These are phyloP conservation scores for Leucoraja ocellata DNA, from an alignment of 2,797 vertebrate genomes.

Conservation along the genomic window DNA sequence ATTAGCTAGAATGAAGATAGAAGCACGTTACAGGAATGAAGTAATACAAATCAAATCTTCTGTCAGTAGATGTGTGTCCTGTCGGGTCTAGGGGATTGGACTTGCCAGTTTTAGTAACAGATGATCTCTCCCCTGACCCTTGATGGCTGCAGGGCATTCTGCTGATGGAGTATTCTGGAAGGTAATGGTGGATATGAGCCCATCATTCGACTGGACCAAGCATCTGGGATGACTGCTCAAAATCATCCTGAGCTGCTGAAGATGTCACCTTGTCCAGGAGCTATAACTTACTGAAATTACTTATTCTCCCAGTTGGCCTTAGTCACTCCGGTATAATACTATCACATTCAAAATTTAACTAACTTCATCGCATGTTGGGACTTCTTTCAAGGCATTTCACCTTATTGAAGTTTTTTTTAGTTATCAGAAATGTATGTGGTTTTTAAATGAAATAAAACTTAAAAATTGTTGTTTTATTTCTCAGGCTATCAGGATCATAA, in stretches of 20 bases:
- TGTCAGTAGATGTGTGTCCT: slow-evolving; percentile 39
- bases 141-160: slow-evolving; percentile 47
- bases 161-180: slow-evolving; percentile 44
- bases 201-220: slow-evolving; percentile 52
- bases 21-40: slow-evolving; percentile 39
- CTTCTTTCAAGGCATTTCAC: neutral
- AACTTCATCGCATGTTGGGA: slow-evolving; percentile 38
- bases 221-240: slow-evolving; percentile 59
- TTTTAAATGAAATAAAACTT: neutral
- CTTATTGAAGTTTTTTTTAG: slow-evolving; percentile 4
- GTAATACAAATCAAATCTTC: slow-evolving; percentile 39
- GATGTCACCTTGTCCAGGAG: slow-evolving; percentile 61
- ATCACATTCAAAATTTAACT: slow-evolving; percentile 46
- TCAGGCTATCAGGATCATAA: neutral
- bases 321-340: slow-evolving; percentile 47
- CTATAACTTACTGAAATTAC: slow-evolving; percentile 61
- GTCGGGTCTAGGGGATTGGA: slow-evolving; percentile 38
- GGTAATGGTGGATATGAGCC: slow-evolving; percentile 50
- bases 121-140: slow-evolving; percentile 45
- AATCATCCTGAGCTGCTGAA: slow-evolving; percentile 59
- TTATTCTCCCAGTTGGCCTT: slow-evolving; percentile 51
- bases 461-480: neutral
- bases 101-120: slow-evolving; percentile 56
- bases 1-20: slow-evolving; percentile 38
- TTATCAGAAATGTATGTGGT: slow-evolving; percentile 2